Conservation (phyloP, 2,113 vertebrate genomes). For the Theristicus caerulescens region DNA sequence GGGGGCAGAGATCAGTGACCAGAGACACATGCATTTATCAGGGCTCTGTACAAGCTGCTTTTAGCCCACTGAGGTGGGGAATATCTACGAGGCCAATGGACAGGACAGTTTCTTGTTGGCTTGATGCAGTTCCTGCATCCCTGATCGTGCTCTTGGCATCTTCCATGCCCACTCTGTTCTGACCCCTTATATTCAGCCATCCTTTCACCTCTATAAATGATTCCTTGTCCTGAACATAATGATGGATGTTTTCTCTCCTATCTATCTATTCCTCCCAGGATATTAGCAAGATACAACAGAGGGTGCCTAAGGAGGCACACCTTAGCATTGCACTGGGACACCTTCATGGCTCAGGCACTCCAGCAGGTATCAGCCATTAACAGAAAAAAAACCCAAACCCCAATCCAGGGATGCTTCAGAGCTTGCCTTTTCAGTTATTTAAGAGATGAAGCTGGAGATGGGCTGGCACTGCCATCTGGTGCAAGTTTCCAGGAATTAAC, state of each 20-base stretch:
- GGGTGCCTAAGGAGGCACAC: neutral
- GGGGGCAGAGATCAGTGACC: neutral
- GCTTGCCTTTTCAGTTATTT: neutral
- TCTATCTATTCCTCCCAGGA: neutral
- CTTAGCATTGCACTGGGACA: neutral
- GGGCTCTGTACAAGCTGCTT: neutral
- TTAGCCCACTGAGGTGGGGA: neutral
- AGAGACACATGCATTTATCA: neutral
- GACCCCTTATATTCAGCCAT: neutral
- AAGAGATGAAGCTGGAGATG: neutral
- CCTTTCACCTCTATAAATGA: neutral
- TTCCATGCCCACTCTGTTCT: neutral
- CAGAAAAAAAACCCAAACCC: neutral
- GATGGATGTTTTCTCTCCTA: neutral
- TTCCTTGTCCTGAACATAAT: neutral
- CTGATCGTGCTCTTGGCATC: neutral
- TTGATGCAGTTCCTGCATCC: neutral
- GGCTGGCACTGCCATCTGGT: slow-evolving; percentile 35
- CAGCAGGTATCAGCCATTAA: neutral
- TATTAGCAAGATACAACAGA: neutral
- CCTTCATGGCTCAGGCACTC: neutral
- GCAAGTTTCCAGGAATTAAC: slow-evolving; percentile 14
- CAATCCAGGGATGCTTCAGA: neutral
- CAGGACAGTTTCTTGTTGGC: neutral
- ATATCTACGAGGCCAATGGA: neutral